Percentiles rank a stretch among this genome's conserved stretches.
Evolutionary conservation across 1,140 invertebrate genomes (phyloP).

Genomic region (Ganaspis sp.): DNA sequence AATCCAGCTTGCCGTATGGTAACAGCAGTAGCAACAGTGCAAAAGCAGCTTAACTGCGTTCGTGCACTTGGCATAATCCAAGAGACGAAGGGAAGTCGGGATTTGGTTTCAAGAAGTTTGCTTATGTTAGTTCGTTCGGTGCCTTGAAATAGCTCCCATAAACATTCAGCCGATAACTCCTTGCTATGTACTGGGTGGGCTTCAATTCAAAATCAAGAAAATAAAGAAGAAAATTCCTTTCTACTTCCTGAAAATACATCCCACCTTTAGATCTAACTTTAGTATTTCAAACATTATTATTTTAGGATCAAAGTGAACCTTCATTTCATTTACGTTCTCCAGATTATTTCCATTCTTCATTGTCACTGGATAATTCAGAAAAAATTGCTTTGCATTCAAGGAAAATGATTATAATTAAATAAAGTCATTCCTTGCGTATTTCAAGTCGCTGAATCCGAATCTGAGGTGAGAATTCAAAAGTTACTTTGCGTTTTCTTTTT

Average conservation of each 20-base stretch:
- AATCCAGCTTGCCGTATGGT: conserved; percentile 50
- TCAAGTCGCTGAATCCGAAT: too few relatives aligned
- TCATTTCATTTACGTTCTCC: too few relatives aligned
- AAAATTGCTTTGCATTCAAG: too few relatives aligned
- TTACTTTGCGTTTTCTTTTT: too few relatives aligned
- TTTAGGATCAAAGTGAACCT: too few relatives aligned
- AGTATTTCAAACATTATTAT: too few relatives aligned
- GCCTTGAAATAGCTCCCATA: conserved; percentile 54
- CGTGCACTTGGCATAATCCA: conserved; percentile 43
- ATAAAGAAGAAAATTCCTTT: background rate
- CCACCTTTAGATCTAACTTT: too few relatives aligned
- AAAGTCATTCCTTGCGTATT: too few relatives aligned
- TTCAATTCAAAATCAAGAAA: conserved; percentile 3
- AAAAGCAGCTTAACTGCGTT: conserved; percentile 51
- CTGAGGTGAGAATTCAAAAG: too few relatives aligned
- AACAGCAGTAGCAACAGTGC: conserved; percentile 48
- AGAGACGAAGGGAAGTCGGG: conserved; percentile 43
- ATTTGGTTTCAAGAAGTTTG: conserved; percentile 57
- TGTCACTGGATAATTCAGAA: too few relatives aligned
- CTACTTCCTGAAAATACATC: background rate
- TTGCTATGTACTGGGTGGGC: conserved; percentile 8
- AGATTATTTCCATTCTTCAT: too few relatives aligned
- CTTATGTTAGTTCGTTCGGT: conserved; percentile 55
- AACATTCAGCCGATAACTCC: conserved; percentile 48
- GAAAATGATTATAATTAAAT: too few relatives aligned